These are phyloP conservation scores for Daubentonia madagascariensis DNA, from an alignment of 2,113 vertebrate species.

Conservation along the genomic window DNA sequence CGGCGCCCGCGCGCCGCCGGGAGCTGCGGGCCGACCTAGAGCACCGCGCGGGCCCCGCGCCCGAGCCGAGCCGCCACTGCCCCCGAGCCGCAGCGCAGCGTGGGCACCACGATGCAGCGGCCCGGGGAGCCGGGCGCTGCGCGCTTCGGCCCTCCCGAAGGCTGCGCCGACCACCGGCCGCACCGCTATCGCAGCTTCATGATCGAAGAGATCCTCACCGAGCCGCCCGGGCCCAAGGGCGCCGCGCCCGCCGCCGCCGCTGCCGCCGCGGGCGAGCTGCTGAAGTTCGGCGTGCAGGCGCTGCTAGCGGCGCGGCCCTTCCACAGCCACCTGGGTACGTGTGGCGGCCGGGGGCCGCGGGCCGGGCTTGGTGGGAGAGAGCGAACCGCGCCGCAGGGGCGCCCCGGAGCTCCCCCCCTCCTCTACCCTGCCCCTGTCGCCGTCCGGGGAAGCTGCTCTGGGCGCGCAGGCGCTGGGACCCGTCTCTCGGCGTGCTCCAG, in stretches of 20 bases:
- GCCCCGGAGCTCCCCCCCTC: not conserved
- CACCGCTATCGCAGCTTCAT: constrained; percentile 98
- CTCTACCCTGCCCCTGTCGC: not conserved
- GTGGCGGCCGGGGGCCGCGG: not conserved
- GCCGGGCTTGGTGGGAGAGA: not conserved
- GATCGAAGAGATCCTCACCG: constrained; percentile 98
- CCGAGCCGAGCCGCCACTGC: not conserved
- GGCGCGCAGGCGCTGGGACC: not conserved
- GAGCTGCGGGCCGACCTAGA: constrained; percentile 74
- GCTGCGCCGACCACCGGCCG: constrained; percentile 92
- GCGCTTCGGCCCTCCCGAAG: constrained; percentile 90
- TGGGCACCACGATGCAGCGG: constrained; percentile 89
- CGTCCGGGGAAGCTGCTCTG: not conserved
- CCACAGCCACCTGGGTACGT: constrained; percentile 94
- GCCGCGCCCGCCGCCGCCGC: constrained; percentile 86
- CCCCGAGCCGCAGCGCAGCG: not conserved
- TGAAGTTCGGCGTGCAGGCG: constrained; percentile 97
- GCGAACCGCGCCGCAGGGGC: constrained; percentile 1
- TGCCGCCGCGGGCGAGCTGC: constrained; percentile 89
- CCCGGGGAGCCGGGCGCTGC: constrained; percentile 89
- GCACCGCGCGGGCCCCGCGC: constrained; percentile 54
- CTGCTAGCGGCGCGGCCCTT: constrained; percentile 93
- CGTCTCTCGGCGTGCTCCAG: not conserved
- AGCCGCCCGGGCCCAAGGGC: constrained; percentile 90
- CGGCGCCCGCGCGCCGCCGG: constrained; percentile 54